Conservation (phyloP, 2,113 vertebrate species). For the Actinemys pallida region DNA sequence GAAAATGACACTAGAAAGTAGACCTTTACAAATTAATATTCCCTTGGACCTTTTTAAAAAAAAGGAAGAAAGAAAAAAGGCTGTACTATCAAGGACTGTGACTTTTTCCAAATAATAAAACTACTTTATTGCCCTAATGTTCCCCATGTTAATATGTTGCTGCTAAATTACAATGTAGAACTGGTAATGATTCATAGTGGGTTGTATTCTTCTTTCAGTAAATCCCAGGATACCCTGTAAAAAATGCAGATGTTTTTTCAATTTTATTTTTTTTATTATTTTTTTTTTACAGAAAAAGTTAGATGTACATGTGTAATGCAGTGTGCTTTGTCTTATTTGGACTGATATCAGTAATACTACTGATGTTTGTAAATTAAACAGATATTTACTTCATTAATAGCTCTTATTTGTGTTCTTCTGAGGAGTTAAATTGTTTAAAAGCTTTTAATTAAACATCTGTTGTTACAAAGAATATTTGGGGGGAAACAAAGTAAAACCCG, state of each 20-base stretch:
- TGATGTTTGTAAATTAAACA: slow-evolving; percentile 99
- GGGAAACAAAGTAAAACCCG: slow-evolving; percentile 17
- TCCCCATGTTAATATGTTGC: slow-evolving; percentile 95
- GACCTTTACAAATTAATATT: slow-evolving; percentile 85
- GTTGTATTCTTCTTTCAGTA: slow-evolving; percentile 86
- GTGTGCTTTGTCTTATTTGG: slow-evolving; percentile 91
- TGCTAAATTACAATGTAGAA: slow-evolving; percentile 98
- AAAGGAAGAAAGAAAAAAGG: slow-evolving; percentile 73
- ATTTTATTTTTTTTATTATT: slow-evolving; percentile 61
- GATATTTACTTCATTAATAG: slow-evolving; percentile 93
- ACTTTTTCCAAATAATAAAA: slow-evolving; percentile 92
- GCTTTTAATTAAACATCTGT: slow-evolving; percentile 42
- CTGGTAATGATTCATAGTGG: slow-evolving; percentile 90
- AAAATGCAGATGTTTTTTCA: slow-evolving; percentile 82
- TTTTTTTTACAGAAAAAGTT: slow-evolving; percentile 79
- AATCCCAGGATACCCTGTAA: slow-evolving; percentile 85
- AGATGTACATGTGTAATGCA: slow-evolving; percentile 93
- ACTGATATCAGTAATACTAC: slow-evolving; percentile 96
- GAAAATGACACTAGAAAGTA: slow-evolving; percentile 88
- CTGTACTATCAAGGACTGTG: slow-evolving; percentile 93
- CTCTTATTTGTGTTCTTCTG: slow-evolving; percentile 79
- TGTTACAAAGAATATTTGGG: slow-evolving; percentile 31
- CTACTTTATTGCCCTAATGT: slow-evolving; percentile 92
- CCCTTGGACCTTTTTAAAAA: slow-evolving; percentile 69
- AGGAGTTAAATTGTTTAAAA: slow-evolving; percentile 49